Base-by-base conservation (phyloP, 1,140 invertebrate genomes). In the Drosophila teissieri region DNA sequence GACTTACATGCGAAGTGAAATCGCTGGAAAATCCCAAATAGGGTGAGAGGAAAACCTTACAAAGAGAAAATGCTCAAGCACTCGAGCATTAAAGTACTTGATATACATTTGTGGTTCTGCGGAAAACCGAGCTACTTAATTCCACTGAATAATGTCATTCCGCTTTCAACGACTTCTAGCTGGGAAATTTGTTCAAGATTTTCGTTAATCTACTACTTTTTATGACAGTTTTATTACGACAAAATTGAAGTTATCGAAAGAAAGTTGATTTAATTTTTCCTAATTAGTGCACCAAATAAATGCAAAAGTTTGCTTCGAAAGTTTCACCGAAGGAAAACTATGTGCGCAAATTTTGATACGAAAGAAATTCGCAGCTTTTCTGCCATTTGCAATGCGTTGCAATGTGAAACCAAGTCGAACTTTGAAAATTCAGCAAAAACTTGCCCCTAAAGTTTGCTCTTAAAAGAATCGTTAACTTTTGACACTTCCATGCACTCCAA, bases 1-100 rank as follows among this genome's bases (percentile, higher is more conserved):
- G 36, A 39, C 39, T 68, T 55, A 56, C 12, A 52, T 68, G 64
- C 51, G 17, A 70, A 48, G 64, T 55, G 63, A 64, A 67, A 60
- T 63, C 61, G 46, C 27, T 68, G 60, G 40, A 45, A 69, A 69
- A 44, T 12, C 31, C 36, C 44, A 8, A 56, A 45, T 14, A 44
- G 15, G 17, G 5, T 27, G 37, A 17, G 58, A 11, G 36, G 36
- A 34, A 51, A 64, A 34, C 22, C 57, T 42, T 24, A 24, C 17
- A 10, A 24, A 19, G 24, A 34, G 36, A 24, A 31, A 49, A 63
- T 63, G 36, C 12, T 49, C 6, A 15, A 36, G 62, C 31, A 67
- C 37, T 67, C 64, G 22, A 37, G 61, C 58, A 52, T 51, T 51
- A 67, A 63, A 51, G 58, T 49, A 44, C 64, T 64, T 36, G n/a